Conservation (phyloP, 2,888 invertebrate species). For the Hypomecis punctinalis region DNA sequence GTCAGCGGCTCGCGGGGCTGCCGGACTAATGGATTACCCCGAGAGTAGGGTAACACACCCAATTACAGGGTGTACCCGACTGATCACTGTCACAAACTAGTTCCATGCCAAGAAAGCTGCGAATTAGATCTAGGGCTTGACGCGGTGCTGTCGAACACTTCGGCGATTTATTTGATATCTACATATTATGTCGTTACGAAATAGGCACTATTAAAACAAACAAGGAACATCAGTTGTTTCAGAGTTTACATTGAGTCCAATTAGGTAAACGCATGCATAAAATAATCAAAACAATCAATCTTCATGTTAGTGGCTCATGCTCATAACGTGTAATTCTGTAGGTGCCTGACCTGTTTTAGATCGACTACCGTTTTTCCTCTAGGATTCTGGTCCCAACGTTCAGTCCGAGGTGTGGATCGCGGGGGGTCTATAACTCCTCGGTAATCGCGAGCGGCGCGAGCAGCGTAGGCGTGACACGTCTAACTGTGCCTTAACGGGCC, state of each 20-base stretch:
- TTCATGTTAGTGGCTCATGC: too few species aligned
- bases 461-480: slow-evolving; percentile 58
- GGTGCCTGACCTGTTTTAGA: neutral
- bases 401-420: slow-evolving; percentile 48
- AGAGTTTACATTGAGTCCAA: too few species aligned
- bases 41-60: slow-evolving; percentile 63
- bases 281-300: too few species aligned
- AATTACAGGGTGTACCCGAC: slow-evolving; percentile 53
- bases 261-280: too few species aligned
- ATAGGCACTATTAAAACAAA: too few species aligned
- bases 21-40: slow-evolving; percentile 67
- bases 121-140: slow-evolving; percentile 11
- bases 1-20: slow-evolving; percentile 58
- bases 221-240: too few species aligned
- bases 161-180: neutral
- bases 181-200: too few species aligned
- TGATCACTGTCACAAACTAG: slow-evolving; percentile 15
- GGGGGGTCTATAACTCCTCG: slow-evolving; percentile 57
- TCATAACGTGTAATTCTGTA: too few species aligned
- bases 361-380: neutral
- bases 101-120: slow-evolving; percentile 16
- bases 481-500: slow-evolving; percentile 50
- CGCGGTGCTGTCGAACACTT: neutral
- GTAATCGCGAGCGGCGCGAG: slow-evolving; percentile 50
- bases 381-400: slow-evolving; percentile 39